phyloP scores from a whole-genome alignment of 2,888 invertebrate genomes.

The Agonopterix arenella region DNA sequence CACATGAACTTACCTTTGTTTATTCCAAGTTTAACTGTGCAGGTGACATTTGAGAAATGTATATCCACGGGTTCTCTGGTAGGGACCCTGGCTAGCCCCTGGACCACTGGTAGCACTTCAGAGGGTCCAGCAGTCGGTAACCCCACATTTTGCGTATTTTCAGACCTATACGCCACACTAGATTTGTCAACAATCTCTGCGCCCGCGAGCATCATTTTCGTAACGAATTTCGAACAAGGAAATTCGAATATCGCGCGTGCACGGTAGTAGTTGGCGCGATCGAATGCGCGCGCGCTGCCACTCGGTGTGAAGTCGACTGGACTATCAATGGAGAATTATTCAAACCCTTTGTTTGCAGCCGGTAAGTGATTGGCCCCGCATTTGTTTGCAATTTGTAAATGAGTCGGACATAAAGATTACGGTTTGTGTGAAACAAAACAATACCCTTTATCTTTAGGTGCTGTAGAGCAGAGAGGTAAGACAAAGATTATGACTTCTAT shows the following conservation, averaged over 20 bases:
- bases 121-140: slow-evolving; percentile 10
- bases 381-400: slow-evolving; percentile 41
- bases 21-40: slow-evolving; percentile 83
- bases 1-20: slow-evolving; percentile 78
- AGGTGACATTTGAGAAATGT: slow-evolving; percentile 84
- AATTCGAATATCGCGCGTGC: slow-evolving; percentile 38
- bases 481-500: background rate
- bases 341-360: slow-evolving; percentile 40
- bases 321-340: slow-evolving; percentile 13
- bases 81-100: slow-evolving; percentile 39
- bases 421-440: background rate
- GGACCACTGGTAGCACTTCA: slow-evolving; percentile 5
- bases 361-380: slow-evolving; percentile 36
- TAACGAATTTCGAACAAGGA: background rate
- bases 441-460: background rate
- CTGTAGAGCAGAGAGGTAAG: background rate
- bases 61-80: slow-evolving; percentile 79
- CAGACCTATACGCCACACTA: slow-evolving; percentile 41
- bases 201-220: slow-evolving; percentile 65
- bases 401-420: background rate
- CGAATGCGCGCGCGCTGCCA: slow-evolving; percentile 46
- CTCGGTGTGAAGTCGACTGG: slow-evolving; percentile 20
- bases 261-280: slow-evolving; percentile 35
- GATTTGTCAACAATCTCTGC: slow-evolving; percentile 56
- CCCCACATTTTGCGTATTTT: slow-evolving; percentile 8